These are phyloP conservation scores for Gerosis bhagava DNA, from an alignment of 2,888 invertebrate genomes.

Conservation along the genomic window DNA sequence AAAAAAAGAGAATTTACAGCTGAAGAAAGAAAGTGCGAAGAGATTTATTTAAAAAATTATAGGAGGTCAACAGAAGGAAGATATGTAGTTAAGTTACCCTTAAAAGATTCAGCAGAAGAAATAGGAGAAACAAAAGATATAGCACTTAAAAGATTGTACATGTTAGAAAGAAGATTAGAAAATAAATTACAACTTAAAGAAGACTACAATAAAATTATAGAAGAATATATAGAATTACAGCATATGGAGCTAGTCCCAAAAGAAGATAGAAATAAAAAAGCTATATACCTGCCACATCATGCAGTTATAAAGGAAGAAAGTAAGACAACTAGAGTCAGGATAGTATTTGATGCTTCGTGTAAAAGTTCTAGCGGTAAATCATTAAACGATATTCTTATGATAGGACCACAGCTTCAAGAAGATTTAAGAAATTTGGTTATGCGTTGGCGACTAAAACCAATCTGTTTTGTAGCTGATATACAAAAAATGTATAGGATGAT, in stretches of 20 bases:
- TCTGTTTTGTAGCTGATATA: slow-evolving; percentile 37
- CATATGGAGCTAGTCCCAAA: slow-evolving; percentile 29
- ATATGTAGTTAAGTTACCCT: slow-evolving; percentile 31
- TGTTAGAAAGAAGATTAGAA: slow-evolving; percentile 27
- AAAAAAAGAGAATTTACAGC: background rate
- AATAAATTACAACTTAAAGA: slow-evolving; percentile 23
- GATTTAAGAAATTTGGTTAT: slow-evolving; percentile 33
- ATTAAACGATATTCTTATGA: slow-evolving; percentile 33
- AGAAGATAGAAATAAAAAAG: slow-evolving; percentile 2
- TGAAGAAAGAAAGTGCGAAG: slow-evolving; percentile 11
- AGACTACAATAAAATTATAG: slow-evolving; percentile 28
- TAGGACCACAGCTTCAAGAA: slow-evolving; percentile 34
- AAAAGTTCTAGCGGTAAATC: slow-evolving; percentile 21
- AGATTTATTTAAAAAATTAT: background rate
- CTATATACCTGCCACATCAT: slow-evolving; percentile 13
- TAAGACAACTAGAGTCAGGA: slow-evolving; percentile 23
- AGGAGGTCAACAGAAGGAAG: slow-evolving; percentile 1
- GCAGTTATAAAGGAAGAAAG: slow-evolving; percentile 33
- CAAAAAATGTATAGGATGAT: slow-evolving; percentile 41
- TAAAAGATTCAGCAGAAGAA: slow-evolving; percentile 24
- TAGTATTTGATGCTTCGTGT: slow-evolving; percentile 34
- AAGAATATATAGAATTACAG: slow-evolving; percentile 23
- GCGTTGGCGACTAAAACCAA: slow-evolving; percentile 33
- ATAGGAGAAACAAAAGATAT: slow-evolving; percentile 30
- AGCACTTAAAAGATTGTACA: slow-evolving; percentile 26